phyloP scores from a whole-genome alignment of 2,888 invertebrate species.

The Ashinkailepas kermadecensis region DNA sequence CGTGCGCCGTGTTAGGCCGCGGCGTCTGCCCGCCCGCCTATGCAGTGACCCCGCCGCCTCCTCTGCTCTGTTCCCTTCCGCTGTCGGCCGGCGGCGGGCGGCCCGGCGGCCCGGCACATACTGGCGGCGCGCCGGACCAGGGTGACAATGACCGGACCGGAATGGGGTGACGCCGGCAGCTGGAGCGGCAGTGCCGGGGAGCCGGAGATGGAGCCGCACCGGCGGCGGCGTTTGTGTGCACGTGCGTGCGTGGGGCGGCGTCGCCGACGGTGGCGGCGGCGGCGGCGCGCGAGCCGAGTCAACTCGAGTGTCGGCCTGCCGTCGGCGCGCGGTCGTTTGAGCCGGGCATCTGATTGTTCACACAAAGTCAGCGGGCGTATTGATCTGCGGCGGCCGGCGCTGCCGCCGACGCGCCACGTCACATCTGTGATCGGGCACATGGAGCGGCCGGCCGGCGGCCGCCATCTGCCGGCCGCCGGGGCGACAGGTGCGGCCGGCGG shows the following conservation, averaged over 20 bases:
- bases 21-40: no score
- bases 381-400: conserved; percentile 9
- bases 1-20: no score
- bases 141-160: no score
- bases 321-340: background rate
- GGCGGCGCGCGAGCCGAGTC: background rate
- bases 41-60: no score
- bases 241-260: no score
- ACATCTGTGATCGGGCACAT: background rate
- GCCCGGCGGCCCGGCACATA: no score
- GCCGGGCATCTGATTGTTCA: conserved; percentile 20
- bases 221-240: no score
- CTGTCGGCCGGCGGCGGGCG: no score
- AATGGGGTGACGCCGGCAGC: background rate
- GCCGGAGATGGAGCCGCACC: background rate
- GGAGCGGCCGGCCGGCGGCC: background rate
- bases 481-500: conserved; percentile 6
- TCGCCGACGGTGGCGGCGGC: background rate
- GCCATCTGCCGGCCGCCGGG: conserved; percentile 7
- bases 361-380: conserved; percentile 12
- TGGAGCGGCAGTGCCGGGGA: background rate
- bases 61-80: no score
- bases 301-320: no score
- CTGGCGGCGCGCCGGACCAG: no score
- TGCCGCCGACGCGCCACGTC: background rate